These are phyloP conservation scores for Rhynchopsitta pachyrhyncha DNA, from an alignment of 2,113 vertebrate species.

Conservation along the genomic window DNA sequence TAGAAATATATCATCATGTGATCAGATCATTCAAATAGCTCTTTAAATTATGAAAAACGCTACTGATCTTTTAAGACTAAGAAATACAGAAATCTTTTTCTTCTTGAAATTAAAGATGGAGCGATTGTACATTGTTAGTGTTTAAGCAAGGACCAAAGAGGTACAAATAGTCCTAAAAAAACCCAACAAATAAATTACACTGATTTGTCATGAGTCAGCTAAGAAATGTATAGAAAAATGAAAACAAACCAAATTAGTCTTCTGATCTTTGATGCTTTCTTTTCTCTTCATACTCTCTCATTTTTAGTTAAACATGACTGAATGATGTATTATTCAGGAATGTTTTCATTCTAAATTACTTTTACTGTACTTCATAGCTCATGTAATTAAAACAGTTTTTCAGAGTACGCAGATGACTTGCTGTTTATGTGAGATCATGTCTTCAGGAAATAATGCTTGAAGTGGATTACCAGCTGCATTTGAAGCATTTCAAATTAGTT, in stretches of 20 bases:
- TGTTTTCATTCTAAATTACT: not conserved
- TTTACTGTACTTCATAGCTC: not conserved
- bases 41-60: not conserved
- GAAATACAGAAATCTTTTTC: not conserved
- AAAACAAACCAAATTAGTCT: not conserved
- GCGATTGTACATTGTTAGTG: not conserved
- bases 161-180: not conserved
- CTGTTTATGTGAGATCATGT: not conserved
- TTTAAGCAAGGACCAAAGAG: not conserved
- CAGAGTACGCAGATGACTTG: not conserved
- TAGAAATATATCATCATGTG: not conserved
- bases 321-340: not conserved
- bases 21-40: not conserved
- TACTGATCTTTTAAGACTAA: not conserved
- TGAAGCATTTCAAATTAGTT: not conserved
- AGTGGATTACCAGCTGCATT: not conserved
- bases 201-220: not conserved
- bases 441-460: not conserved
- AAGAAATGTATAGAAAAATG: not conserved
- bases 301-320: not conserved
- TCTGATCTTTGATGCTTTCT: not conserved
- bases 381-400: not conserved
- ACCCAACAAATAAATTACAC: not conserved
- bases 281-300: not conserved
- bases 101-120: not conserved